Base-by-base conservation (phyloP, 2,797 vertebrate genomes). In the Mastacembelus armatus region DNA sequence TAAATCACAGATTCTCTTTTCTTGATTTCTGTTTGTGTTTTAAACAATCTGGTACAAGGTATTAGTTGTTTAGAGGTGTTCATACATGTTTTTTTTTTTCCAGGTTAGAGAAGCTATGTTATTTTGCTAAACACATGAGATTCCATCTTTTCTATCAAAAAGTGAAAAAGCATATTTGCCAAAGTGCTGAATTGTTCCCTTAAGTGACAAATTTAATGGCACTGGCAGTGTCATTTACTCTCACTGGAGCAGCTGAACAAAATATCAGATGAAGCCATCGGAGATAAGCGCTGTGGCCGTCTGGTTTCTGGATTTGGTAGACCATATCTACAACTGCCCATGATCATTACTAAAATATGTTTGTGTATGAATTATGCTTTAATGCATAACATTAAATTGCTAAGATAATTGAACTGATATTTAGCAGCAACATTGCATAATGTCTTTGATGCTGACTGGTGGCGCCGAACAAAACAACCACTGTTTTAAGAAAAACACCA, bases 391-490 rank as follows among this genome's bases (percentile, higher is more conserved):
- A 56, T 61, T 40, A 68, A 72, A 62, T 62, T 30, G 21, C 60
- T 10, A 19, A 58, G 64, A 76, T 74, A 58, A 48, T 1, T 33
- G 16, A 54, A 22, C 16, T 43, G 71, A 78, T 75, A 75, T 60
- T 57, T 26, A 43, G 45, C 19, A 16, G 15, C 29, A 26, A 40
- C 62, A 36, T 19, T 56, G 62, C 33, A 1, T 26, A 50, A 63
- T 5, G 3, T 45, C 72, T 74, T 76, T 85, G 74, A 76, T 52
- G 63, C 63, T 24, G 67, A 66, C 42, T 71, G 40, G 55, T 77
- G 62, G 60, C 15, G 65, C 77, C 80, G 50, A 69, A 68, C 29
- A 71, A 68, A 83, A 75, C 57, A 78, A 72, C 61, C 26, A 47
- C 32, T 51, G 16, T 75, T 78, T 66, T 32, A 21, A 55, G 43